Percentiles rank a stretch among this genome's conserved stretches.
Conservation (phyloP, 2,113 vertebrate genomes). For the Herpetotheres cachinnans region DNA sequence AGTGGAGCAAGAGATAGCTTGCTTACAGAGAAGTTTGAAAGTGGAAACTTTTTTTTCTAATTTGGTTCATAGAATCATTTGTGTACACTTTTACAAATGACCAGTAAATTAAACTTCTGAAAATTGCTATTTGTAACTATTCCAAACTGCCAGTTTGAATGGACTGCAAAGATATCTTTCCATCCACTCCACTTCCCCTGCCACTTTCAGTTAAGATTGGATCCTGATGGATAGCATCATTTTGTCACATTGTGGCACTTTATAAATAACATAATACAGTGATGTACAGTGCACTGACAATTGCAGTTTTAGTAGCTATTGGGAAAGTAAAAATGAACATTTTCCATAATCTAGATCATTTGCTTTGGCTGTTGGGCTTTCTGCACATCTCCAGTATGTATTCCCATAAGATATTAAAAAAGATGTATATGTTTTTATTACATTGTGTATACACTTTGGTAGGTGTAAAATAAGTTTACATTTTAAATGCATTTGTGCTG, state of each 20-base stretch:
- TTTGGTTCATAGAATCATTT: slow-evolving; percentile 50
- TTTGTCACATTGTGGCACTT: slow-evolving; percentile 66
- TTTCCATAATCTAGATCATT: slow-evolving; percentile 41
- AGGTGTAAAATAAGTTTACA: slow-evolving; percentile 64
- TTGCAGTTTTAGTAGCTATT: slow-evolving; percentile 53
- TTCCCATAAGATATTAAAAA: slow-evolving; percentile 66
- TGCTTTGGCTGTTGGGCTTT: background rate
- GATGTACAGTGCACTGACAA: slow-evolving; percentile 52
- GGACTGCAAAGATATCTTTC: slow-evolving; percentile 50
- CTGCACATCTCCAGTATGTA: slow-evolving; percentile 21
- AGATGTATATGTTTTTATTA: slow-evolving; percentile 64
- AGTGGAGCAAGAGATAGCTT: background rate
- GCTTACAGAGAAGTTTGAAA: slow-evolving; percentile 24
- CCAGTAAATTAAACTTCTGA: slow-evolving; percentile 68
- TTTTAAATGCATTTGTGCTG: slow-evolving; percentile 62
- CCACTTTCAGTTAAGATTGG: slow-evolving; percentile 68
- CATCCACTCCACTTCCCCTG: slow-evolving; percentile 58
- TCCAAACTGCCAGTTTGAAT: slow-evolving; percentile 59
- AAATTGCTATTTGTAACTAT: slow-evolving; percentile 60
- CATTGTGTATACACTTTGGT: slow-evolving; percentile 47
- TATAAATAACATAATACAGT: slow-evolving; percentile 67
- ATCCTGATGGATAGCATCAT: slow-evolving; percentile 67
- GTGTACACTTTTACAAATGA: slow-evolving; percentile 63
- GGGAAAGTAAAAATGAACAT: slow-evolving; percentile 60
- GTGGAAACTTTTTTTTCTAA: slow-evolving; percentile 21